phyloP scores from a whole-genome alignment of 2,113 vertebrate species.

The Elephantulus edwardii region DNA sequence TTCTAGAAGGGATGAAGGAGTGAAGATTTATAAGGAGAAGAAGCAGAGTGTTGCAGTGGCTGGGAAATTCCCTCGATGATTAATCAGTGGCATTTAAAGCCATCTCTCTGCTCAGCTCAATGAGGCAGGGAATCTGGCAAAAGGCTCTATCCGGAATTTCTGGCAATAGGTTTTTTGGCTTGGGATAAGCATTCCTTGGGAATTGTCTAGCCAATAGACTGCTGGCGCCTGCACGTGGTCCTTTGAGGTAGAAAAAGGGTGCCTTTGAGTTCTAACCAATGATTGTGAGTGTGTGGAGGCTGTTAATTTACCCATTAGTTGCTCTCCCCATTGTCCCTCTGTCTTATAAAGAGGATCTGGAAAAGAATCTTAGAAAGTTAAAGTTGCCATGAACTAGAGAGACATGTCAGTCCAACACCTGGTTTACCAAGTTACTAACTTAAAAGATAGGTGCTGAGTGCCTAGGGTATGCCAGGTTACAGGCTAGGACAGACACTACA shows the following conservation, averaged over 20 bases:
- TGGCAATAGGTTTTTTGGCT: conserved; percentile 58
- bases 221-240: conserved; percentile 16
- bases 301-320: neutral
- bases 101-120: neutral
- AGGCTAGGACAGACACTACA: neutral
- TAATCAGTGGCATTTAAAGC: neutral
- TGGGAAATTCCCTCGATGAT: neutral
- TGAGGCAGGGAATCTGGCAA: conserved; percentile 31
- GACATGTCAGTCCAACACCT: neutral
- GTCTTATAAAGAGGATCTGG: neutral
- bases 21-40: conserved; percentile 6
- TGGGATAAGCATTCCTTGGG: conserved; percentile 59
- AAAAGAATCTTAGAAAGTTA: conserved; percentile 14
- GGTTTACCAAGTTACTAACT: conserved; percentile 26
- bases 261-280: neutral
- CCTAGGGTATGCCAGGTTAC: neutral
- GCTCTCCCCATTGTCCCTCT: neutral
- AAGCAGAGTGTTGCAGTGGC: neutral
- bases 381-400: neutral
- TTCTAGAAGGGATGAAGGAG: conserved; percentile 16
- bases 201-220: conserved; percentile 38
- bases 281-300: neutral
- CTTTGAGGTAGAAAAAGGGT: conserved; percentile 44
- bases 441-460: conserved; percentile 17
- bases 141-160: conserved; percentile 17